Percentiles rank a stretch among this genome's conserved stretches.
These are phyloP conservation scores for Oreochromis grahami DNA, from an alignment of 2,797 vertebrate species.

Conservation along the genomic window DNA sequence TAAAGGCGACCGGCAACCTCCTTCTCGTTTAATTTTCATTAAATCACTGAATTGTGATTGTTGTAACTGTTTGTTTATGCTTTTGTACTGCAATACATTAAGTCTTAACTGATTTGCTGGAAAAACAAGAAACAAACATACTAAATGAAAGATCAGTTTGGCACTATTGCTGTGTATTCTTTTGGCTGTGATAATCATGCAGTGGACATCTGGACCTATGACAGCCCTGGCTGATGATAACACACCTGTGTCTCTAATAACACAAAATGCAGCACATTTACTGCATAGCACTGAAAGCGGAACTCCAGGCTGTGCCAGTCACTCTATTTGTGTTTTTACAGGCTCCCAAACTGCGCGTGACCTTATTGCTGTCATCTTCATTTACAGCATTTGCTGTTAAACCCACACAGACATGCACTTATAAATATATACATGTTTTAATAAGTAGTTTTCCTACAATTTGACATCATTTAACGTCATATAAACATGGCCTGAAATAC, in stretches of 20 bases:
- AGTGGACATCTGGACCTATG: background rate
- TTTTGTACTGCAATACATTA: background rate
- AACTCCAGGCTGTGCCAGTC: background rate
- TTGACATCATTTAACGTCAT: background rate
- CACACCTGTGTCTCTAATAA: background rate
- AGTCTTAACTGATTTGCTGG: background rate
- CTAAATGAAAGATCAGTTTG: background rate
- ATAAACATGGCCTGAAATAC: background rate
- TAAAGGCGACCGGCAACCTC: background rate
- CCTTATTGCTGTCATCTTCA: constrained; percentile 14
- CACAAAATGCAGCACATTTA: background rate
- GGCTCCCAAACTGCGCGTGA: background rate
- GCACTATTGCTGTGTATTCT: background rate
- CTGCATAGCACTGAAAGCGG: background rate
- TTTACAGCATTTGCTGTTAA: constrained; percentile 25
- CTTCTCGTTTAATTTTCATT: background rate
- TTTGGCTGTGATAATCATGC: background rate
- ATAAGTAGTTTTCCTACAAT: background rate
- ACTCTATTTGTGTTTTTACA: constrained; percentile 23
- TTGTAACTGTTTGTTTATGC: background rate
- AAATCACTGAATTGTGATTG: background rate
- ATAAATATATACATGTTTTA: background rate
- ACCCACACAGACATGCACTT: background rate
- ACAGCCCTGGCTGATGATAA: background rate
- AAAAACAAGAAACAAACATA: background rate